Evolutionary conservation across 2,888 invertebrate species (phyloP), one percentile per base, ranked within the genome.

Genomic region (Parapristionchus giblindavisi): DNA sequence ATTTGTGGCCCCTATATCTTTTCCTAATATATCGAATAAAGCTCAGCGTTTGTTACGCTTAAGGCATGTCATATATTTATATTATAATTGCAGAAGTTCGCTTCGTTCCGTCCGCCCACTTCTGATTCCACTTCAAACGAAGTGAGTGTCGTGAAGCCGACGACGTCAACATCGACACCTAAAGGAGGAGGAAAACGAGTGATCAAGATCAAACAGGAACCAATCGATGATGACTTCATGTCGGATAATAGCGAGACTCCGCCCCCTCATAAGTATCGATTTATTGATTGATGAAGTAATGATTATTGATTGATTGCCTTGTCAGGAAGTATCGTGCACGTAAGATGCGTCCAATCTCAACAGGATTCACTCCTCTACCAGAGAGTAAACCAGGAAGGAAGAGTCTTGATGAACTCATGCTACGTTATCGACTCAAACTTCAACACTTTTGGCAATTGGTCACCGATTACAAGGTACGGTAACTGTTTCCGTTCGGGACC

Each of bases 391-490:
- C 83, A 8, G 84, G 84, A 17, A 74, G 84, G 36, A 84, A 84
- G 71, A 80, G 80, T 24, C 66, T 87, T 78, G 81, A 88, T 80
- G 82, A 88, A 80, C 79, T 85, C 83, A 79, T 81, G 70, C 58
- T 77, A 17, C 77, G 81, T 4, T 86, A 48, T 36, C 60, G 73
- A 88, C 93, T 93, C 88, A 92, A 94, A 85, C 91, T 96, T 21
- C 92, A 93, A 87, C 91, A 92, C 74, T 91, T 98, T 72, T 94
- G 94, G 82, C 94, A 89, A 74, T 84, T 88, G 32, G 86, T 90
- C n/a, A 85, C 87, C 83, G 89, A 90, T 75, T 89, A 87, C 81
- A 86, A 86, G 78, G 89, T 90, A 76, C 43, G 76, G 32, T 24
- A 1, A 36, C 24, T 63, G 27, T 40, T 40, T 40, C n/a, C n/a